Percentiles rank a stretch among this genome's conserved stretches.
Conservation (phyloP, 1,140 invertebrate species). For the Asbolus verrucosus region DNA sequence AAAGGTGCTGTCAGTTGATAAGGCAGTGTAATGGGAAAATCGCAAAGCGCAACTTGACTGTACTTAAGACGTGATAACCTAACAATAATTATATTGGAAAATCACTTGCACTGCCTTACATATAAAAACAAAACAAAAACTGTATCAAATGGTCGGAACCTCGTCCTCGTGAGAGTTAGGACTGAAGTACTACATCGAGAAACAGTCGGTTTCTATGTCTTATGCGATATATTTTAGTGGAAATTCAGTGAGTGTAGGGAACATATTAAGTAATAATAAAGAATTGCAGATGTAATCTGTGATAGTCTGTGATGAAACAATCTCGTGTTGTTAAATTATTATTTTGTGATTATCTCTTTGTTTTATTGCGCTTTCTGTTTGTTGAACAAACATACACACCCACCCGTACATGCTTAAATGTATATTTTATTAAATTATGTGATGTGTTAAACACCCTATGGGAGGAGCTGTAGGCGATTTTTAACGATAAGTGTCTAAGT, state of each 20-base stretch:
- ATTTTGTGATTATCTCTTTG: constrained; percentile 29
- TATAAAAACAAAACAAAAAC: too few relatives aligned
- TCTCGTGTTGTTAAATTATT: constrained; percentile 37
- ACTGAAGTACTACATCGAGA: constrained; percentile 55
- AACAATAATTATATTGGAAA: not conserved
- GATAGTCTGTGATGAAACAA: constrained; percentile 64
- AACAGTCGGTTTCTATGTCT: constrained; percentile 52
- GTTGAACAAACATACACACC: constrained; percentile 12
- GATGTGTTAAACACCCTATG: constrained; percentile 3
- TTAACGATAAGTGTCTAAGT: constrained; percentile 14
- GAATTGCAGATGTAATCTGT: constrained; percentile 65
- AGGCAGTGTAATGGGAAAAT: constrained; percentile 37
- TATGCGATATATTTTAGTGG: constrained; percentile 46
- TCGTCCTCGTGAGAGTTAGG: constrained; percentile 40
- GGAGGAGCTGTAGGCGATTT: constrained; percentile 15
- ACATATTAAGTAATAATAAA: constrained; percentile 46
- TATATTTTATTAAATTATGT: constrained; percentile 19
- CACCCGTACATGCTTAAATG: constrained; percentile 29
- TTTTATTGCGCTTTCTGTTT: constrained; percentile 40
- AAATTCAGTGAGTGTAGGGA: constrained; percentile 47
- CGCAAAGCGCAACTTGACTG: too few relatives aligned
- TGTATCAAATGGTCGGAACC: not conserved
- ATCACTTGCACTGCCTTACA: constrained; percentile 36
- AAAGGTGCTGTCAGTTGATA: constrained; percentile 21
- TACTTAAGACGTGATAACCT: constrained; percentile 12